A percentile compares a stretch with the other conserved stretches of the same genome.
phyloP scores from a whole-genome alignment of 2,888 invertebrate species.

The Volucella inanis region DNA sequence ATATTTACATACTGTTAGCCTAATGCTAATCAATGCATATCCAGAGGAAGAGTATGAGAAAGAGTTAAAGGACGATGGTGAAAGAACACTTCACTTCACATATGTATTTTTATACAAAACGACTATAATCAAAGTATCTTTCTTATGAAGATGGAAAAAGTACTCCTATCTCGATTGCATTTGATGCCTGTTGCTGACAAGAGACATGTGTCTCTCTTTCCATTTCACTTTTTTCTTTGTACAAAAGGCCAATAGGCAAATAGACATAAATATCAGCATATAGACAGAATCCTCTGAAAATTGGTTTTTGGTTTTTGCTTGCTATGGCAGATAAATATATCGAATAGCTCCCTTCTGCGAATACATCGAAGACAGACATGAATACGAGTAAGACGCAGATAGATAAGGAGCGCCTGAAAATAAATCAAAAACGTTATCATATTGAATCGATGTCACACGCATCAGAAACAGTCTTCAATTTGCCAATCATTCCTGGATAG shows the following conservation, averaged over 20 bases:
- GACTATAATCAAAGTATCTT: constrained; percentile 40
- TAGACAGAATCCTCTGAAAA: constrained; percentile 31
- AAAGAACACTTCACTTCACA: constrained; percentile 43
- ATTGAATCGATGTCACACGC: constrained; percentile 66
- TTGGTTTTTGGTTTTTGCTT: constrained; percentile 54
- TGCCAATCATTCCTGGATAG: constrained; percentile 63
- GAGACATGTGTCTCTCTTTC: constrained; percentile 24
- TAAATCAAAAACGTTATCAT: constrained; percentile 70
- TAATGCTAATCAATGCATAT: constrained; percentile 67
- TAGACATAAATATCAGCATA: background rate
- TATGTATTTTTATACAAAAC: background rate
- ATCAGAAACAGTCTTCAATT: constrained; percentile 63
- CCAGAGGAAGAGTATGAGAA: constrained; percentile 16
- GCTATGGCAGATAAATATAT: constrained; percentile 61
- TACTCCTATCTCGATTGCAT: constrained; percentile 33
- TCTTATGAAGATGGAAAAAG: constrained; percentile 23
- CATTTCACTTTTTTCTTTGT: constrained; percentile 11
- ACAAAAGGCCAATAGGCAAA: background rate
- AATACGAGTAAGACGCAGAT: constrained; percentile 50
- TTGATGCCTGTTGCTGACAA: constrained; percentile 61
- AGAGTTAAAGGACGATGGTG: constrained; percentile 21
- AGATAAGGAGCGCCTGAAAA: constrained; percentile 64
- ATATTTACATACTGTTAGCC: constrained; percentile 34
- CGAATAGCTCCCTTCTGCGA: constrained; percentile 51
- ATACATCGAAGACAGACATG: constrained; percentile 41